A percentile compares a stretch with the other conserved stretches of the same genome.
phyloP scores from a whole-genome alignment of 30 jellyfish, hydroid and myxozoan genomes.

The Clytia hemisphaerica region DNA sequence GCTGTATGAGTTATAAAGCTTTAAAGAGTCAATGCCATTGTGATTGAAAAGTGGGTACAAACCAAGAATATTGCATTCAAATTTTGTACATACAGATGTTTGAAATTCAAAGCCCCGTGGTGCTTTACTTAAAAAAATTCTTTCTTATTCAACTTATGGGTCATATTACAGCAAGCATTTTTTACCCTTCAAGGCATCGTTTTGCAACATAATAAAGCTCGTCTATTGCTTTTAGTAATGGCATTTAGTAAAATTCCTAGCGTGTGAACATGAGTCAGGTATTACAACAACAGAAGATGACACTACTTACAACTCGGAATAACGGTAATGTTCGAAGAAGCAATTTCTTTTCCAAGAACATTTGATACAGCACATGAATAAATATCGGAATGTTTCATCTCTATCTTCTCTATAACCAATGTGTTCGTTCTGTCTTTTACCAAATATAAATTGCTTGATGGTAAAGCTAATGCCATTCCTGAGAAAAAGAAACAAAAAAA shows the following conservation, averaged over 20 bases:
- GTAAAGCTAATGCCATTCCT: conserved; percentile 19
- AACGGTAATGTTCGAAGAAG: conserved; percentile 48
- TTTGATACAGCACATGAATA: conserved; percentile 75
- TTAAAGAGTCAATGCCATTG: too few relatives aligned
- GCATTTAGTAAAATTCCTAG: background rate
- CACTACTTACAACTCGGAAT: conserved; percentile 56
- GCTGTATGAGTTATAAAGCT: too few relatives aligned
- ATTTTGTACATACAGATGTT: background rate
- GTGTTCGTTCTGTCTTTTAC: conserved; percentile 29
- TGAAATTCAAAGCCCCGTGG: too few relatives aligned
- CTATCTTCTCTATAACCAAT: conserved; percentile 41
- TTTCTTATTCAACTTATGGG: too few relatives aligned
- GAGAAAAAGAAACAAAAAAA: too few relatives aligned
- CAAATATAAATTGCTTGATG: background rate
- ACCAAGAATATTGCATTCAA: too few relatives aligned
- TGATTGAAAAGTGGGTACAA: too few relatives aligned
- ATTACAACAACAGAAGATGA: background rate
- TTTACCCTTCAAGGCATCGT: background rate
- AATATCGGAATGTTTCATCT: conserved; percentile 50
- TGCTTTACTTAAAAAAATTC: too few relatives aligned
- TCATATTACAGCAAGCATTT: background rate
- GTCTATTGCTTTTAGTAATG: background rate
- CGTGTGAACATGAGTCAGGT: background rate
- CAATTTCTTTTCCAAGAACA: conserved; percentile 39
- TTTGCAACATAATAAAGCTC: too few relatives aligned